Evolutionary conservation across 2,888 invertebrate genomes (phyloP).

Genomic region (Bombylius discolor): DNA sequence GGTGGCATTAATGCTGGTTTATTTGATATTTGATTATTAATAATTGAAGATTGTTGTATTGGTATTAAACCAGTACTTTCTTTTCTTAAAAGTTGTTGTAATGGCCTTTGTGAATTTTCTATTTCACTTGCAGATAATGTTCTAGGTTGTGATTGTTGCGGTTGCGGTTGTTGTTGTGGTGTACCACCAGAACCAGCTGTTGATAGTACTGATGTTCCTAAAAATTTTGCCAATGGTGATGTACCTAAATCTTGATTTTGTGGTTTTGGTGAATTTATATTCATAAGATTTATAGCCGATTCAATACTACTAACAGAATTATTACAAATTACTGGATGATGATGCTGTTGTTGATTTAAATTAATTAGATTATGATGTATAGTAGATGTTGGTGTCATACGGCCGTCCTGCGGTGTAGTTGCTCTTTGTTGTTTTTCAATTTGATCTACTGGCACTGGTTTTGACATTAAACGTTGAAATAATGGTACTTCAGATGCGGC

Average conservation of each 20-base stretch:
- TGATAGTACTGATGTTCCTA: constrained; percentile 16
- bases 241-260: constrained; percentile 33
- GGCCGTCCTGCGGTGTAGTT: constrained; percentile 52
- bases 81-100: constrained; percentile 11
- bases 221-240: constrained; percentile 44
- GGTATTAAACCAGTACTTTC: neutral
- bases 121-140: neutral
- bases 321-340: neutral
- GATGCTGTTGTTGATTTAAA: neutral
- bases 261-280: neutral
- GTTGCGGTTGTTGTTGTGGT: too few species aligned
- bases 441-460: constrained; percentile 59
- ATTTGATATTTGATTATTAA: constrained; percentile 19
- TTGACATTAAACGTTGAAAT: constrained; percentile 65
- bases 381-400: constrained; percentile 19
- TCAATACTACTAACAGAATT: neutral
- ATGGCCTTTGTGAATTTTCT: constrained; percentile 3
- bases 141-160: neutral
- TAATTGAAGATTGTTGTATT: neutral
- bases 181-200: neutral
- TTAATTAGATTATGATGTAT: neutral
- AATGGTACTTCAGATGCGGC: constrained; percentile 48
- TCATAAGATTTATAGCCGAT: constrained; percentile 9
- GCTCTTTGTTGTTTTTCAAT: constrained; percentile 79
- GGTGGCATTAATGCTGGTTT: constrained; percentile 75